phyloP scores from a whole-genome alignment of 2,113 vertebrate genomes.

The Urocitellus parryii region DNA sequence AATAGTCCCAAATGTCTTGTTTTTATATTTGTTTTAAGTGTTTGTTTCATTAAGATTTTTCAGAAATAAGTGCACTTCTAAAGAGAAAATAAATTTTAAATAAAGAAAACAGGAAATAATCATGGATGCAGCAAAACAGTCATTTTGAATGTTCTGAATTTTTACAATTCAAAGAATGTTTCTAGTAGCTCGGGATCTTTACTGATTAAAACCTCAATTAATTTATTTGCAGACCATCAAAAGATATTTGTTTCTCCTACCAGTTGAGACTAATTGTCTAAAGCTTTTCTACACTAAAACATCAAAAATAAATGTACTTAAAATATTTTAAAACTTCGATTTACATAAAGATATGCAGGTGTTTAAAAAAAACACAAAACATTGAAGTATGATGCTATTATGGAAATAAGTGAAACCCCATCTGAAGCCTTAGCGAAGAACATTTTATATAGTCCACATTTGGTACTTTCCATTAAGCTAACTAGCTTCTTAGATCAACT shows the following conservation, averaged over 20 bases:
- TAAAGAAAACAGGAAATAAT: conserved; percentile 60
- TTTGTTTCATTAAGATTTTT: conserved; percentile 71
- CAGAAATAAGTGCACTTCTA: conserved; percentile 82
- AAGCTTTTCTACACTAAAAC: conserved; percentile 45
- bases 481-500: conserved; percentile 14
- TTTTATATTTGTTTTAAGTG: conserved; percentile 72
- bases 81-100: conserved; percentile 72
- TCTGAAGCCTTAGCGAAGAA: conserved; percentile 12
- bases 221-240: background rate
- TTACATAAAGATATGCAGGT: conserved; percentile 12
- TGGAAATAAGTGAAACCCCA: conserved; percentile 44
- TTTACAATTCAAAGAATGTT: conserved; percentile 54
- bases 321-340: conserved; percentile 57
- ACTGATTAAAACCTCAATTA: conserved; percentile 14
- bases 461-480: conserved; percentile 48
- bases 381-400: conserved; percentile 20
- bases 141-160: conserved; percentile 51
- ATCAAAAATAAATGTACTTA: conserved; percentile 60
- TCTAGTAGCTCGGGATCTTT: background rate
- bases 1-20: conserved; percentile 61
- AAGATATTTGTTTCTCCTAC: conserved; percentile 6
- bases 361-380: background rate
- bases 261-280: background rate
- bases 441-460: conserved; percentile 27
- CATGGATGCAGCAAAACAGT: conserved; percentile 46